Evolutionary conservation across 2,888 invertebrate genomes (phyloP), one percentile per base, ranked within the genome.

Genomic region (Ethmia dodecea): DNA sequence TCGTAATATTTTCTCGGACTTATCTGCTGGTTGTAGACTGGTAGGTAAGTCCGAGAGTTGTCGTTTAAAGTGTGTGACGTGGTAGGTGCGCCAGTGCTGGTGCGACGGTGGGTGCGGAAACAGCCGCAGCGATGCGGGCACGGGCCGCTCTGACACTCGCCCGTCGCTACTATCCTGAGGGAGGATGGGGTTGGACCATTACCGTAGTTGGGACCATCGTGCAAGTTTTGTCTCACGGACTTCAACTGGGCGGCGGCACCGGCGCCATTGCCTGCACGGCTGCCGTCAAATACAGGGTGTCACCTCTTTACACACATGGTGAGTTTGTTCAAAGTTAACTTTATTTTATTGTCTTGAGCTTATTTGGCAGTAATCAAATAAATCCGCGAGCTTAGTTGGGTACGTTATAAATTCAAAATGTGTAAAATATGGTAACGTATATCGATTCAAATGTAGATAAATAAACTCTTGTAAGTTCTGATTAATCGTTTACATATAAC

Each of bases 101-200:
- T 43, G 78, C 80, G 11, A 77, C 79, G 28, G 84, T 83, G 40
- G 69, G 86, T 43, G 62, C 75, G 51, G 84, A 83, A 56, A 83
- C 84, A 4, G 72, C 80, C 35, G 78, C 80, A 5, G 84, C 78
- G n/a, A 54, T 87, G 30, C 86, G 89, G 43, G 88, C 90, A 26
- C 89, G 90, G 27, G 91, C 91, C 1, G 87, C 91, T 6, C 81
- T 91, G 33, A 88, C 91, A 28, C 84, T 92, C 28, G 90, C 91
- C 37, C 87, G 92, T 18, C 92, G 94, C 52, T 94, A 94, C 78
- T 94, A 94, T 72, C 94, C 94, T 3, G 95, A 95, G 79, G 94
- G 94, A 2, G 94, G 94, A 9, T 95, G 94, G 94, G 94, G 95
- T 10, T 95, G 93, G 93, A 89, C 94, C 32, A 89, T 95, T 39